Conservation (phyloP, 2,888 invertebrate genomes). For the Pachymerium ferrugineum region DNA sequence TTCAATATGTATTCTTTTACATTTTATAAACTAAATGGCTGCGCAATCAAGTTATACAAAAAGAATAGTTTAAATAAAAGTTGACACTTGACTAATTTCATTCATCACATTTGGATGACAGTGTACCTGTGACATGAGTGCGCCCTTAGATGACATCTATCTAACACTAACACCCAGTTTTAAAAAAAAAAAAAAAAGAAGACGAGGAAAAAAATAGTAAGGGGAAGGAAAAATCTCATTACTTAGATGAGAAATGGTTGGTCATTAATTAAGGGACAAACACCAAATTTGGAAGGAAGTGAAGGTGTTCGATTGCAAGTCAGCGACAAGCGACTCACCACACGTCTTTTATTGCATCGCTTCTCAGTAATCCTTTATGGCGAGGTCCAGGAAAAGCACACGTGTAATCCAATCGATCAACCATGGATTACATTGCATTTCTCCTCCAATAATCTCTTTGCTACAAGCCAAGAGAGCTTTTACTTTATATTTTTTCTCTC, state of each 20-base stretch:
- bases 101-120: too few relatives aligned
- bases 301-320: not conserved
- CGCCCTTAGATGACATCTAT: too few relatives aligned
- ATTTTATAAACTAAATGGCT: too few relatives aligned
- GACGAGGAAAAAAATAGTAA: too few relatives aligned
- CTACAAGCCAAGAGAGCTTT: not conserved
- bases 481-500: not conserved
- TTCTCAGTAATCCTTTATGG: constrained; percentile 11
- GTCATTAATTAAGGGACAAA: not conserved
- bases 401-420: constrained; percentile 27
- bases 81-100: too few relatives aligned
- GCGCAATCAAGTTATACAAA: too few relatives aligned
- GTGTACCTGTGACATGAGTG: too few relatives aligned
- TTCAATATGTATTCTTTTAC: too few relatives aligned
- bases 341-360: constrained; percentile 22
- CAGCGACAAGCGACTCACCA: not conserved
- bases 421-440: constrained; percentile 22
- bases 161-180: too few relatives aligned
- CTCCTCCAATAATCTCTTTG: not conserved
- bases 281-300: not conserved
- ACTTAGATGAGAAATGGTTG: not conserved
- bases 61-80: too few relatives aligned
- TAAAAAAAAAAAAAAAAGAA: too few relatives aligned
- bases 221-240: not conserved
- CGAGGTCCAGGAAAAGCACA: constrained; percentile 12